Conservation (phyloP, 2,113 vertebrate genomes). For the Tachuris rubrigastra region DNA sequence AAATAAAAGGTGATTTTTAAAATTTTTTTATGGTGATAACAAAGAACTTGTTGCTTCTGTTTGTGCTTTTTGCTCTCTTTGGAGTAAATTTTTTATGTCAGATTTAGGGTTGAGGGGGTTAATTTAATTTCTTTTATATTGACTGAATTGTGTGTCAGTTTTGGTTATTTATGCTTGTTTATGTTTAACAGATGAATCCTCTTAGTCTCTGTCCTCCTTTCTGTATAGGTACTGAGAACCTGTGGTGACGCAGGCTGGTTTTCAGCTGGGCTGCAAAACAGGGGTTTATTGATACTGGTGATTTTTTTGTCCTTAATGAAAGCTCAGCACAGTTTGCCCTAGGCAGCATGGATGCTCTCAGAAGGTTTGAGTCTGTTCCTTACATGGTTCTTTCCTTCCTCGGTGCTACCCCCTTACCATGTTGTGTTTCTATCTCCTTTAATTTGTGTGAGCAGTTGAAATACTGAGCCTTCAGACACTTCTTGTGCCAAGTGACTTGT, state of each 20-base stretch:
- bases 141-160: neutral
- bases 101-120: neutral
- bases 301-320: constrained; percentile 18
- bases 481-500: neutral
- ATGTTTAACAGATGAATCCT: neutral
- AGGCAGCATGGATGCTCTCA: neutral
- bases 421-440: neutral
- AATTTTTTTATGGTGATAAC: neutral
- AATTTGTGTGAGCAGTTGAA: neutral
- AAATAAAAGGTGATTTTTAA: neutral
- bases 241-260: neutral
- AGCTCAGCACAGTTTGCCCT: neutral
- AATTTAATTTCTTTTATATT: neutral
- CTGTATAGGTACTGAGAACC: neutral
- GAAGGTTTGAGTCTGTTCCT: neutral
- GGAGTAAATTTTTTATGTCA: neutral
- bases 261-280: neutral
- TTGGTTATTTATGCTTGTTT: neutral
- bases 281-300: neutral
- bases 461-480: neutral
- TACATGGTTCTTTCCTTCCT: neutral
- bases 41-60: accelerated
- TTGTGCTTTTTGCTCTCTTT: neutral
- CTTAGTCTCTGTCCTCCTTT: neutral
- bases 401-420: neutral